Base-by-base conservation (phyloP, 2,888 invertebrate species). In the Brachyptera risi region DNA sequence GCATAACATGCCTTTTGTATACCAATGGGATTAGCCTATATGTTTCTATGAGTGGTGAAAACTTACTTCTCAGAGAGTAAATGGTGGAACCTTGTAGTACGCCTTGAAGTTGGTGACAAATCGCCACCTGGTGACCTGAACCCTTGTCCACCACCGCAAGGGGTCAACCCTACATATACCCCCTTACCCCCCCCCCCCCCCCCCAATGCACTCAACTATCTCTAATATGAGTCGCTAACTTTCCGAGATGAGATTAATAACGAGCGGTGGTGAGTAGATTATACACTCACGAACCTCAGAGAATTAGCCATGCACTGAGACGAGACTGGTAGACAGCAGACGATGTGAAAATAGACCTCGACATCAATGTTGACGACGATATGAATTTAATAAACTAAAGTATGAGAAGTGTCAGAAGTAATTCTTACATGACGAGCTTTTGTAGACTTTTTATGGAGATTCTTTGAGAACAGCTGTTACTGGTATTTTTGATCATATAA, bases 81-180 rank as follows among this genome's bases (percentile, higher is more conserved):
- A 76, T 76, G 75, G 75, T 71, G 69, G 73, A 75, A 75, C 71
- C 75, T 72, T 76, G 76, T 76, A 73, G 71, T 69, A 50, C 71
- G 74, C 73, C 74, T 74, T 74, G 72, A 72, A 73, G 73, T 73
- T 73, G 51, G 74, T 76, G 75, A 76, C 75, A 75, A 76, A 76
- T 76, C 73, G 75, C 74, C 75, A 75, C 75, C 75, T 73, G 74
- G 75, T 74, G 76, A 74, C 76, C 75, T 72, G 73, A 73, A 71
- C 71, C 71, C 71, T 66, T 68, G 70, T 15, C 31, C 24, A 31
- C 49, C 38, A 44, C 42, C 50, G 26, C 50, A 19, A 17, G 57
- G 38, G 59, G 62, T 59, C 59, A 61, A 31, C 31, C 31, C n/a
- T n/a, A n/a, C n/a, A 15, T 11, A 15, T 38, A 13, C 49, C 23